phyloP scores from a whole-genome alignment of 2,888 invertebrate genomes.

The Brachynemurus nebulosus region DNA sequence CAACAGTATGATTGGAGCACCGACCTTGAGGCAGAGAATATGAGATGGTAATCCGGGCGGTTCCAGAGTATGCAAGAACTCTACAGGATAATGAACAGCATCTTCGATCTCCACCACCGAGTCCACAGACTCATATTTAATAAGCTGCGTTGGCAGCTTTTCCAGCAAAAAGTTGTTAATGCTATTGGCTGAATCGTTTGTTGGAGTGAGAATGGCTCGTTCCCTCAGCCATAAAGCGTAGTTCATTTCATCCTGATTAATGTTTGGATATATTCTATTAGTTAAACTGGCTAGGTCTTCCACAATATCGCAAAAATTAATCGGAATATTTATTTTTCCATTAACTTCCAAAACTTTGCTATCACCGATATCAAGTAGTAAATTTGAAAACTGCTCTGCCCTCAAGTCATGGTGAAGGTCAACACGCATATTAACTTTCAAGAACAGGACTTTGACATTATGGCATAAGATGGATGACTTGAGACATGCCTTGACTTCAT shows the following conservation, averaged over 20 bases:
- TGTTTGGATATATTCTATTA: slow-evolving; percentile 4
- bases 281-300: slow-evolving; percentile 3
- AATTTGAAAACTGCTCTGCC: not conserved
- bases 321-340: slow-evolving; percentile 6
- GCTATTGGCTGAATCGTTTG: not conserved
- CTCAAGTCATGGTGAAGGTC: not conserved
- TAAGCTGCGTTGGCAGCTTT: not conserved
- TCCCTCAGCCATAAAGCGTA: not conserved
- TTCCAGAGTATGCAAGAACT: slow-evolving; percentile 15
- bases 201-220: not conserved
- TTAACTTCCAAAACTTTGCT: not conserved
- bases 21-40: slow-evolving; percentile 14
- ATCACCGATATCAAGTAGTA: slow-evolving; percentile 3
- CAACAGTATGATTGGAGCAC: slow-evolving; percentile 17
- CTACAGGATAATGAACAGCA: slow-evolving; percentile 10
- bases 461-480: slow-evolving; percentile 8
- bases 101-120: slow-evolving; percentile 1
- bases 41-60: slow-evolving; percentile 17
- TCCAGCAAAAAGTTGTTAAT: not conserved
- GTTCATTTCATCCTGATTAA: not conserved
- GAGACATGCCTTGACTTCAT: slow-evolving; percentile 1
- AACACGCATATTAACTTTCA: slow-evolving; percentile 8
- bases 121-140: not conserved
- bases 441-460: slow-evolving; percentile 7
- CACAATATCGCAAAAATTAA: slow-evolving; percentile 1